phyloP scores from a whole-genome alignment of 2,888 invertebrate genomes.

The Minunthozetes semirufus region DNA sequence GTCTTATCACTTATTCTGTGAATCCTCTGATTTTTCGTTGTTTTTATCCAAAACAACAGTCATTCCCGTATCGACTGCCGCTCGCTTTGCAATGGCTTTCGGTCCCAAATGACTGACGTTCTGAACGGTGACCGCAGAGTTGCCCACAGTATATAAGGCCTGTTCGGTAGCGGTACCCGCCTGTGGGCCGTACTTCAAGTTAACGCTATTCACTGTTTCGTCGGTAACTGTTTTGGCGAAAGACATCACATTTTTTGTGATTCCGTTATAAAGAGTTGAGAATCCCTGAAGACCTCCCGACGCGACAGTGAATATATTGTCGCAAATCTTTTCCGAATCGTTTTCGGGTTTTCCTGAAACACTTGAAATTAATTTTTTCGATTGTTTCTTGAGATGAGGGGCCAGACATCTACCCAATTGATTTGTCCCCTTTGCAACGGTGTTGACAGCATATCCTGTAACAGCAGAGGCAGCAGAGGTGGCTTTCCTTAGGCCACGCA shows the following conservation, averaged over 20 bases:
- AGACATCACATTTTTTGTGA: conserved; percentile 11
- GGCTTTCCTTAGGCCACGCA: neutral
- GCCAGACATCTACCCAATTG: conserved; percentile 26
- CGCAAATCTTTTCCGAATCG: conserved; percentile 17
- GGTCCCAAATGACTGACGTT: neutral
- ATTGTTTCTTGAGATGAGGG: conserved; percentile 20
- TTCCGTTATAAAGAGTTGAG: conserved; percentile 5
- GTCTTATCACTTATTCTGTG: neutral
- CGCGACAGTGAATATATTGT: conserved; percentile 10
- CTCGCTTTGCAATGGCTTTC: conserved; percentile 18
- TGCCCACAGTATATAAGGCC: conserved; percentile 20
- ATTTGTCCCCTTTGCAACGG: conserved; percentile 26
- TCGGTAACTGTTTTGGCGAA: conserved; percentile 8
- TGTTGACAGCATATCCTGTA: conserved; percentile 4
- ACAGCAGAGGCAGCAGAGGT: neutral
- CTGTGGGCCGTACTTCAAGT: conserved; percentile 2
- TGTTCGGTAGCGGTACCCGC: conserved; percentile 13
- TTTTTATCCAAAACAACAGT: neutral
- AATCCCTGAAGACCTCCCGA: conserved; percentile 20
- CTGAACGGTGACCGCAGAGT: neutral
- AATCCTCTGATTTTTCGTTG: neutral
- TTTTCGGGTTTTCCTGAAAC: conserved; percentile 15
- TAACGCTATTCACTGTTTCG: conserved; percentile 11
- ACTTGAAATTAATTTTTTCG: conserved; percentile 22
- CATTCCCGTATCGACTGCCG: conserved; percentile 11